These are phyloP conservation scores for Drosophila kuntzei DNA, from an alignment of 2,888 invertebrate genomes.

Conservation along the genomic window DNA sequence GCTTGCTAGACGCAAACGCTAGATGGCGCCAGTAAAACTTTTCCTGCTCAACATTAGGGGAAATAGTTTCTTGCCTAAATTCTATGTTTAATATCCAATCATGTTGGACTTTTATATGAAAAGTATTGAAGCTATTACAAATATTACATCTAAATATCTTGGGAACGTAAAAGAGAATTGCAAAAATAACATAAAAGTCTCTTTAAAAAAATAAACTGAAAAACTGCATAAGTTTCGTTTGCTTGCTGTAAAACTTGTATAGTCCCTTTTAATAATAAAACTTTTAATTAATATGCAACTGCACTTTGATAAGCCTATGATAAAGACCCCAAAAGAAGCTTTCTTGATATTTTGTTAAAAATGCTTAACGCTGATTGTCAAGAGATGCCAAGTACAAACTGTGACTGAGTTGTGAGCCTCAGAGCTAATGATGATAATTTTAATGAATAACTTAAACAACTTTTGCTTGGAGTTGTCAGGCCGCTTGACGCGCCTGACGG, in stretches of 20 bases:
- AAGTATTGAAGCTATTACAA: too few relatives aligned
- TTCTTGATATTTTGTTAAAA: conserved; percentile 5
- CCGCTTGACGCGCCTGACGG: conserved; percentile 16
- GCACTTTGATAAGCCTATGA: conserved; percentile 12
- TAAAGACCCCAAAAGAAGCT: conserved; percentile 12
- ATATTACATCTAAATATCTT: neutral
- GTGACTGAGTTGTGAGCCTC: neutral
- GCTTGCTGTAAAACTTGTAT: neutral
- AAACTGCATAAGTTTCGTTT: neutral
- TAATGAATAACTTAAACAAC: conserved; percentile 66
- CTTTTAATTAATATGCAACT: conserved; percentile 48
- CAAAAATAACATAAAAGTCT: neutral
- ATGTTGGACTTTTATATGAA: too few relatives aligned
- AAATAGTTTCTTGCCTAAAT: neutral
- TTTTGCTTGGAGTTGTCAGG: conserved; percentile 32
- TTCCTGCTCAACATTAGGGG: too few relatives aligned
- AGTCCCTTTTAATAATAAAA: conserved; percentile 20
- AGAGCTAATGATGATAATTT: conserved; percentile 64
- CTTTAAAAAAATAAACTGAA: neutral
- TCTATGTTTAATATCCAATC: neutral
- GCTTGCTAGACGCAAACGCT: too few relatives aligned
- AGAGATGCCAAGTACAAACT: conserved; percentile 32
- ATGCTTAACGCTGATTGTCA: conserved; percentile 49
- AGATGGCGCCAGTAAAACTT: too few relatives aligned
- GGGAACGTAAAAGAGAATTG: neutral